These are phyloP conservation scores for Nyctalus aviator DNA, from an alignment of 2,797 vertebrate genomes.

Conservation along the genomic window DNA sequence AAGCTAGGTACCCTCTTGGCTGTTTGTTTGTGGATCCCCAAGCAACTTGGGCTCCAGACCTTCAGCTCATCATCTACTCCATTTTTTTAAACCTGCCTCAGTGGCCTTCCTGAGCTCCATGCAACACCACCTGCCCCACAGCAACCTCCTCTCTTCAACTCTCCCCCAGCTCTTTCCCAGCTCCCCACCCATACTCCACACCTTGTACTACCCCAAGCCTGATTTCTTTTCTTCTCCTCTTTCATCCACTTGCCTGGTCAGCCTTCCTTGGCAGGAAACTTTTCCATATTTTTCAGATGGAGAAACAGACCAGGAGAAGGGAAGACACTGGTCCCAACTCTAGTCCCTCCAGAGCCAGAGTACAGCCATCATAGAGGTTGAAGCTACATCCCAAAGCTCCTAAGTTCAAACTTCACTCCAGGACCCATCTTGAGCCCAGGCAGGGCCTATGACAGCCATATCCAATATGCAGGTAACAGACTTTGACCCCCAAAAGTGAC, in stretches of 20 bases:
- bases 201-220: neutral
- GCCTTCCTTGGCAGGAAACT: neutral
- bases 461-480: neutral
- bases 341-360: neutral
- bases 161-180: neutral
- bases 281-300: slow-evolving; percentile 6
- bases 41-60: neutral
- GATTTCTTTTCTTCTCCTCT: neutral
- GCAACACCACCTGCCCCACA: neutral
- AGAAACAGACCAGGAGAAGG: neutral
- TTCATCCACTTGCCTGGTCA: neutral
- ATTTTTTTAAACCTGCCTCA: neutral
- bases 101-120: neutral
- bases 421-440: neutral
- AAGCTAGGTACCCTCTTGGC: neutral
- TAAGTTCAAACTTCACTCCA: neutral
- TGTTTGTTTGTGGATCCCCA: neutral
- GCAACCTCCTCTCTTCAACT: neutral
- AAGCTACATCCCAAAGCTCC: neutral
- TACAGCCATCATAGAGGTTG: neutral
- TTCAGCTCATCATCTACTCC: neutral
- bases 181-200: neutral
- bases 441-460: neutral
- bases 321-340: neutral
- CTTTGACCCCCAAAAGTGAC: neutral